A percentile compares a stretch with the other conserved stretches of the same genome.
These are phyloP conservation scores for Acholoe squamosa DNA, from an alignment of 2,888 invertebrate species.

Conservation along the genomic window DNA sequence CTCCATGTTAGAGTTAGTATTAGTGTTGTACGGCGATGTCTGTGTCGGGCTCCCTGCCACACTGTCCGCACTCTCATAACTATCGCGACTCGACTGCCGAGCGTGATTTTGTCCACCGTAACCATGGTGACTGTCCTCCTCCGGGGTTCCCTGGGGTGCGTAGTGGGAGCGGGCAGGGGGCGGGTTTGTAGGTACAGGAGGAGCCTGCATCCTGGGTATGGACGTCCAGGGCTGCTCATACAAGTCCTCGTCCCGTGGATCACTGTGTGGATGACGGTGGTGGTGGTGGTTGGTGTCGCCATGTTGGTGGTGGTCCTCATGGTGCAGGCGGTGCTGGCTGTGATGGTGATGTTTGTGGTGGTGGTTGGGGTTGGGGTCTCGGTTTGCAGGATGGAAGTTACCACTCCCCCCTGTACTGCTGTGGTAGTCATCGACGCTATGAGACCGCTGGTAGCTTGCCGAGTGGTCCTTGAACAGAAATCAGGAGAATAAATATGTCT, in stretches of 20 bases:
- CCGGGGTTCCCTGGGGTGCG: neutral
- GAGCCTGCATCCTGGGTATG: slow-evolving; percentile 28
- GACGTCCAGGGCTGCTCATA: slow-evolving; percentile 57
- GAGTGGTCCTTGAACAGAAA: neutral
- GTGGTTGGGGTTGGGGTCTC: neutral
- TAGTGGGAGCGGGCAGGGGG: neutral
- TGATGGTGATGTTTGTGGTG: neutral
- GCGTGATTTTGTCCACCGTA: neutral
- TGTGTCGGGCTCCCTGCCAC: slow-evolving; percentile 3
- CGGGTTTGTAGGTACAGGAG: neutral
- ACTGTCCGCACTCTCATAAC: slow-evolving; percentile 34
- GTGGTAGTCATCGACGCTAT: neutral
- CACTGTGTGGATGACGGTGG: neutral
- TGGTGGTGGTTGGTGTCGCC: neutral
- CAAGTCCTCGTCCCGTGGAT: slow-evolving; percentile 46
- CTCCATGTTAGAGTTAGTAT: neutral
- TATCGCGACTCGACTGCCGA: slow-evolving; percentile 21
- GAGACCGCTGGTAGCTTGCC: neutral
- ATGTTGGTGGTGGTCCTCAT: neutral
- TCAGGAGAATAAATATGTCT: too few species aligned
- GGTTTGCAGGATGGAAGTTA: neutral
- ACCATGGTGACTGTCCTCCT: neutral
- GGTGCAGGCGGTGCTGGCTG: neutral
- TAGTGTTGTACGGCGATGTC: neutral
- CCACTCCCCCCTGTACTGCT: neutral